Evolutionary conservation across 2,113 vertebrate genomes (phyloP).

Genomic region (Pontoporia blainvillei): DNA sequence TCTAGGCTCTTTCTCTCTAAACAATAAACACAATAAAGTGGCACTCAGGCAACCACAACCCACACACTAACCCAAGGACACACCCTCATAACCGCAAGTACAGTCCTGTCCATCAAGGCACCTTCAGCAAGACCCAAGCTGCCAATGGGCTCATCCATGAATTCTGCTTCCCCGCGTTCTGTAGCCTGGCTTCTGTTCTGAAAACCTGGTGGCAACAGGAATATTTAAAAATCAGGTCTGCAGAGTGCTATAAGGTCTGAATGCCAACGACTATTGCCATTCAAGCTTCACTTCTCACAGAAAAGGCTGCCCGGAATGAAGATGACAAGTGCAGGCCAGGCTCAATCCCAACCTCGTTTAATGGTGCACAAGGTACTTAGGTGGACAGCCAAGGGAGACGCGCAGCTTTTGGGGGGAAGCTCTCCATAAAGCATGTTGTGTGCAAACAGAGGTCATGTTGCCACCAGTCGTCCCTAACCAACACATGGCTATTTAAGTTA

Average conservation of each 20-base stretch:
- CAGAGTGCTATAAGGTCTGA: neutral
- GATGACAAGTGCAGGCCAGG: neutral
- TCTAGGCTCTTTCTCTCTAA: neutral
- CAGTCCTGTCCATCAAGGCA: neutral
- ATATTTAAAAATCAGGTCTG: conserved; percentile 14
- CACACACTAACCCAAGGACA: neutral
- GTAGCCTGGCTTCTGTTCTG: neutral
- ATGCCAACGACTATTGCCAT: neutral
- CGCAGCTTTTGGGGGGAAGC: neutral
- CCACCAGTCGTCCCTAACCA: neutral
- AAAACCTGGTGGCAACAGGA: neutral
- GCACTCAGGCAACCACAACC: neutral
- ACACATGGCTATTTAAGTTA: neutral
- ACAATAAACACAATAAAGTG: neutral
- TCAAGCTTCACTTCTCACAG: conserved; percentile 14
- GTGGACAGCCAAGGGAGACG: neutral
- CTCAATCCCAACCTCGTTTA: neutral
- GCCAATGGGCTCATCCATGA: neutral
- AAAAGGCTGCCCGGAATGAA: conserved; percentile 24
- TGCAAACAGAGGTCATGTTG: conserved; percentile 39
- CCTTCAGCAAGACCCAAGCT: neutral
- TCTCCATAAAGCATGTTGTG: neutral
- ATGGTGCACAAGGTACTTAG: neutral
- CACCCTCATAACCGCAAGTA: neutral
- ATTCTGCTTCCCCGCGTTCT: neutral